Percentiles rank a stretch among this genome's conserved stretches.
These are phyloP conservation scores for Alectura lathami DNA, from an alignment of 2,113 vertebrate genomes.

Conservation along the genomic window DNA sequence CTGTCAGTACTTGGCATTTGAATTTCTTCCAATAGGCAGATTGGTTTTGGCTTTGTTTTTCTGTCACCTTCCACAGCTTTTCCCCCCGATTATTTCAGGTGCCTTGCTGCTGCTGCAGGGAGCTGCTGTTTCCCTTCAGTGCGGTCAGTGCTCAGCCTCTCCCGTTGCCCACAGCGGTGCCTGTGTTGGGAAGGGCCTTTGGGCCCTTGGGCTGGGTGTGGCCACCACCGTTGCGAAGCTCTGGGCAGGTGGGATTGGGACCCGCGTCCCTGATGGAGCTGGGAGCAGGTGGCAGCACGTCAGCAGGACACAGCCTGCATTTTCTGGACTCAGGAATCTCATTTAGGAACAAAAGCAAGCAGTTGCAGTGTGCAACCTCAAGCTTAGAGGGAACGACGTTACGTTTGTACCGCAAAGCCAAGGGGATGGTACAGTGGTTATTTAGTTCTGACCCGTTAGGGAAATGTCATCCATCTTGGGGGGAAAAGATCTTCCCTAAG, in stretches of 20 bases:
- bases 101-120: not conserved
- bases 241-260: not conserved
- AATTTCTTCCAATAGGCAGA: not conserved
- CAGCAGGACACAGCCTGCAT: not conserved
- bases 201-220: not conserved
- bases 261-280: not conserved
- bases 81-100: not conserved
- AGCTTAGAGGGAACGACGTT: accelerated
- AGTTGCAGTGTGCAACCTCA: not conserved
- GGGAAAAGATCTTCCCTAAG: not conserved
- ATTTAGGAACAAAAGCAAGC: not conserved
- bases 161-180: not conserved
- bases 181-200: not conserved
- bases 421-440: not conserved
- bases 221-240: not conserved
- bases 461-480: not conserved
- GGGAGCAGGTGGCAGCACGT: not conserved
- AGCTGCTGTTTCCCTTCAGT: not conserved
- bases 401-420: not conserved
- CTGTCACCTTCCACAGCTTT: not conserved
- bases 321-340: not conserved
- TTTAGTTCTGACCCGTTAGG: not conserved
- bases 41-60: not conserved
- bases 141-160: not conserved
- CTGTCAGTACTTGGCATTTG: not conserved